Evolutionary conservation across 1,140 invertebrate species (phyloP), one percentile per base, ranked within the genome.

Genomic region (Carcinoscorpius rotundicauda): DNA sequence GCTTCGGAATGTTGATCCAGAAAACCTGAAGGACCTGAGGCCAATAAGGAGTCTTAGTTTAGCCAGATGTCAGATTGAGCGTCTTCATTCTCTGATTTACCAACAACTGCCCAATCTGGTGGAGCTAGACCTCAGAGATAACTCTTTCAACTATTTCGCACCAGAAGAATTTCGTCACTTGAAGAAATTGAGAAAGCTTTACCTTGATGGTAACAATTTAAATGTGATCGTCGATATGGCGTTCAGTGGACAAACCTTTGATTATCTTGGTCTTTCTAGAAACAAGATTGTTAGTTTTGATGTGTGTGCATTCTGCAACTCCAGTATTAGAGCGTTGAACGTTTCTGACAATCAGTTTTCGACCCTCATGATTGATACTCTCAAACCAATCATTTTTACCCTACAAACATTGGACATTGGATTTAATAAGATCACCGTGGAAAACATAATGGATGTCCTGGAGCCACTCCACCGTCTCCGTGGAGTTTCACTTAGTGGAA

Each of bases 201-300:
- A 80, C 70, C 77, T 89, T 68, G 86, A 89, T 71, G 86, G 86
- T 51, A 91, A 90, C 77, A 82, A 86, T 72, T 75, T 89, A 60
- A 84, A 86, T 4, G 68, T 67, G 29, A 79, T 88, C 52, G 78
- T 86, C 49, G 86, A 88, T 73, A 79, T 83, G 68, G 85, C 85
- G 67, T 89, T 89, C 76, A 79, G 81, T 55, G 81, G 82, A 69
- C 73, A 75, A 69, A 60, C 72, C 8, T 70, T 82, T 2, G 70
- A 74, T 55, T 74, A 77, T 53, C 74, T 87, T 49, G 77, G 61
- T 55, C 76, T 90, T 57, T 81, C 85, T 51, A 81, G 82, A 69
- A 91, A 90, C 75, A 79, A 85, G 58, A 78, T 91, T 61, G 86
- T 83, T 48, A 83, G 86, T 74, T 78, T 89, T 68, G 83, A 85